Evolutionary conservation across 2,888 invertebrate genomes (phyloP), one percentile per base, ranked within the genome.

Genomic region (Cheilosia vernalis): DNA sequence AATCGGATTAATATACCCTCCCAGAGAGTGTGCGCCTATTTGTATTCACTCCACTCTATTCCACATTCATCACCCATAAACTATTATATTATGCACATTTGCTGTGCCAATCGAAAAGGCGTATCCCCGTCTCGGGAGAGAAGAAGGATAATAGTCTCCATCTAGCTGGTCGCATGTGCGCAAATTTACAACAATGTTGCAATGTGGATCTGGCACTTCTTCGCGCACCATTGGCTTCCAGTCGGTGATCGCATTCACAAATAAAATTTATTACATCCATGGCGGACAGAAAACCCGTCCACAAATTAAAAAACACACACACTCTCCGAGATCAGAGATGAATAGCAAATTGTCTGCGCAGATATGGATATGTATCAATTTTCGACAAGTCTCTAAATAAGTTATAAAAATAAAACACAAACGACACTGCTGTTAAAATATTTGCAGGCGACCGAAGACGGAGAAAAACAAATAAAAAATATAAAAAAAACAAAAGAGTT

Each of bases 1-100:
- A 13, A 37, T 49, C 47, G 10, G 30, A 55, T 67, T 47, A 70
- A 58, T 33, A 69, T 19, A 30, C 30, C 30, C 9, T 30, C 30
- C 30, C 67, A 7, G 6, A 7, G 27, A 27, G 19, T 13, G 15
- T 47, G 56, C 24, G 6, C 44, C 33, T 44, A 42, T 44, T 60
- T 40, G 47, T 17, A 63, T 49, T 56, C 27, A 24, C 33, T 56
- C 13, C 2, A 67, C 42, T 42, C 51, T 51, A 60, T 66, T 72
- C 53, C 30, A 58, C 72, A 44, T 84, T 84, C 84, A 84, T 84
- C 84, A 84, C 44, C 74, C 69, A 84, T 84, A 76, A 80, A 76
- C 74, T 74, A 51, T 80, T 74, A 51, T 66, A 64, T 53, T 77
- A 69, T 69, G 76, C 56, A 66, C 56, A 51, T 77, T 49, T 56